Base-by-base conservation (phyloP, 2,888 invertebrate species). In the Drosophila pseudotakahashii region DNA sequence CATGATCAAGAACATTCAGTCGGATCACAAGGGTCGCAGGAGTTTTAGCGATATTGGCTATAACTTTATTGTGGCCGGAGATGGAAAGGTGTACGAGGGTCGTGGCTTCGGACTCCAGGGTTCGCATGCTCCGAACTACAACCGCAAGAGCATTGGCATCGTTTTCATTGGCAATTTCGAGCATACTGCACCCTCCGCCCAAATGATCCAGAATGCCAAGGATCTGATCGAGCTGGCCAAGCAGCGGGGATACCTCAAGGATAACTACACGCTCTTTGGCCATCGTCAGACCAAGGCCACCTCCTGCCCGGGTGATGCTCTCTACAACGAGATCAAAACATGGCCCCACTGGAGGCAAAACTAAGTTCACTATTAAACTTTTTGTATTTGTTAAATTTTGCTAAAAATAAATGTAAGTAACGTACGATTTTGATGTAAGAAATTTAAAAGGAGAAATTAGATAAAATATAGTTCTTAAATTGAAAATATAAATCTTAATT, bases 11-110 rank as follows among this genome's bases (percentile, higher is more conserved):
- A 92, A 92, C 55, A 95, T 96, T 93, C 96, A 96, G 89, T 90
- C 91, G 7, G 93, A 93, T 76, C 96, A 96, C 85, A 94, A 93
- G 82, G 92, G 93, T 37, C 90, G 93, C 44, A 92, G 93, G 32
- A 93, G 91, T 0, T 96, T 95, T 94, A 94, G 93, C 48, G 96
- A 96, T 81, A 95, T 96, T 80, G 96, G 95, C 2, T 94, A 90
- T 84, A 96, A 95, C 86, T 96, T 96, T 89, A 94, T 94, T 39
- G 93, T 96, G n/a, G 96, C 96, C 10, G 94, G 95, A 5, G 96
- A 96, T 79, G 95, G 95, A 0, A 93, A 93, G 1, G 94, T 94
- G 0, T 96, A 96, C 90, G 94, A 94, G 80, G 96, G 95, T 0
- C 93, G 96, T 3, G 96, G 96, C 0, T 96, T 96, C 94, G 93